Evolutionary conservation across 1,140 invertebrate genomes (phyloP).

Genomic region (Drosophila arawakana): DNA sequence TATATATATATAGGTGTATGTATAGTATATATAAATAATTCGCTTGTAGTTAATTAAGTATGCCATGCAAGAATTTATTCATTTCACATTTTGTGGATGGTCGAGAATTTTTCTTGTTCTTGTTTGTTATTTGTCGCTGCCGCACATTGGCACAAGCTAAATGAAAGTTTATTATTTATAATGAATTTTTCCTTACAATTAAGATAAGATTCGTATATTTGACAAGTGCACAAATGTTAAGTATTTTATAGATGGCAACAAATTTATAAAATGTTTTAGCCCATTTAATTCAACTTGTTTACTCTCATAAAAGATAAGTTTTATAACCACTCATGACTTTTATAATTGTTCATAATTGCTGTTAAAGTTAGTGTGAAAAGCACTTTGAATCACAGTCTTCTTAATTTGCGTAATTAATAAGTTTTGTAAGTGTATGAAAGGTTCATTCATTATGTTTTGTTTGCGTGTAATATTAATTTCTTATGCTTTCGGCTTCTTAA

Average conservation of each 20-base stretch:
- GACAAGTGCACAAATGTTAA: no score
- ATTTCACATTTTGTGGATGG: constrained; percentile 8
- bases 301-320: no score
- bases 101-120: constrained; percentile 18
- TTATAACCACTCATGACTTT: no score
- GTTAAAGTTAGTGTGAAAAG: no score
- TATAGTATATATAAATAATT: constrained; percentile 31
- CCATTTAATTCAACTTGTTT: not conserved
- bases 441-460: constrained; percentile 24
- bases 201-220: no score
- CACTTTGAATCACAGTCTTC: no score
- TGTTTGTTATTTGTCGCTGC: constrained; percentile 10
- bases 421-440: not conserved
- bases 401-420: constrained; percentile 6
- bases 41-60: constrained; percentile 37
- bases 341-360: no score
- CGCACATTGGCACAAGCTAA: constrained; percentile 11
- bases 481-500: constrained; percentile 12
- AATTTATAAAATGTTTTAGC: no score
- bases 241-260: no score
- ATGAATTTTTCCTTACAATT: no score
- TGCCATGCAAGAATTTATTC: constrained; percentile 41
- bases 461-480: constrained; percentile 49
- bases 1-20: constrained; percentile 41
- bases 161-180: not conserved